Conservation (phyloP, 2,797 vertebrate genomes). For the Hypotaenidia okinawae region DNA sequence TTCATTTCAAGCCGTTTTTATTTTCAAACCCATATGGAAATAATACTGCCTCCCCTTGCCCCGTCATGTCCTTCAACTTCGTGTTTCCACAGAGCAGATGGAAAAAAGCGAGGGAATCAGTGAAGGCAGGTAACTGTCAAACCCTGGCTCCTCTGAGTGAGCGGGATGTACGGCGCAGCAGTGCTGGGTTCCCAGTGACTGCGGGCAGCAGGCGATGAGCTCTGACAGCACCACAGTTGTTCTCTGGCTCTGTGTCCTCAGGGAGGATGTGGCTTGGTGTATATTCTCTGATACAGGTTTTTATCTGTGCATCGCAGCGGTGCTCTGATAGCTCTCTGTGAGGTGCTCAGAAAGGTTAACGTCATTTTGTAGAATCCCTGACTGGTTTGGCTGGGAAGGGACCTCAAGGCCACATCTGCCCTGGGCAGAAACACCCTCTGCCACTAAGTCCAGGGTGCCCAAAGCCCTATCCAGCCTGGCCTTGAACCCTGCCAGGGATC, state of each 20-base stretch:
- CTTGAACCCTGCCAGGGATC: too few relatives aligned
- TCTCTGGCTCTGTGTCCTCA: neutral
- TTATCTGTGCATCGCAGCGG: fast-evolving
- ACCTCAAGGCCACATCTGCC: too few relatives aligned
- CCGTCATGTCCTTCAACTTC: slow-evolving; percentile 2
- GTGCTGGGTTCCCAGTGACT: fast-evolving
- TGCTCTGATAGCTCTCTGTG: neutral
- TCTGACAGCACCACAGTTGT: fast-evolving
- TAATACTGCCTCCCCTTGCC: neutral
- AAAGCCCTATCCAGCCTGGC: too few relatives aligned
- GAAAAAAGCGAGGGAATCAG: neutral
- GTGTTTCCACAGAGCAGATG: slow-evolving; percentile 17
- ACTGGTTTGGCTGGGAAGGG: too few relatives aligned
- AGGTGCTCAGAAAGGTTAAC: neutral
- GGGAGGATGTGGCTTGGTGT: neutral
- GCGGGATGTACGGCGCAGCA: neutral
- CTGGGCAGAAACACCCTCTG: too few relatives aligned
- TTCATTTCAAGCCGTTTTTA: neutral
- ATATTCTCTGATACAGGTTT: neutral
- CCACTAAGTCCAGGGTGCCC: too few relatives aligned
- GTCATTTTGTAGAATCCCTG: neutral
- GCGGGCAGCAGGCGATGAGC: fast-evolving
- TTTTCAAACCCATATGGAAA: slow-evolving; percentile 54
- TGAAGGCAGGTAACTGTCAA: neutral
- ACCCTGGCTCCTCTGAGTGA: neutral